Evolutionary conservation across 2,888 invertebrate species (phyloP).

Genomic region (Parthenolecanium corni): DNA sequence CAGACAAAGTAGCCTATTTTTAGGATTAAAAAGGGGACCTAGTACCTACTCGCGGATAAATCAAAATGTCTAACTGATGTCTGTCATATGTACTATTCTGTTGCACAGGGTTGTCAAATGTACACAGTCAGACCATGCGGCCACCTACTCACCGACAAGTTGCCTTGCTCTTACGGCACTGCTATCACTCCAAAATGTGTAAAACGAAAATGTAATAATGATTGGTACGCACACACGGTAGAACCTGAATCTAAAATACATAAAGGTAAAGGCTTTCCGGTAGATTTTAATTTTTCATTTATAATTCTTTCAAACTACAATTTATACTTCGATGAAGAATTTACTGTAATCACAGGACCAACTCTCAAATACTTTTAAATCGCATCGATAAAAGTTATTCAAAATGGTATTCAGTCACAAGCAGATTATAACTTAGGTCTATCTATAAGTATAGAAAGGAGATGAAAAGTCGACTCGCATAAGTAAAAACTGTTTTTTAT

Average conservation of each 20-base stretch:
- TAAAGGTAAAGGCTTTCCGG: background rate
- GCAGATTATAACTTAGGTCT: too few relatives aligned
- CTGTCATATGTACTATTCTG: background rate
- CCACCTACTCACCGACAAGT: background rate
- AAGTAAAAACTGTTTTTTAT: too few relatives aligned
- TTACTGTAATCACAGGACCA: too few relatives aligned
- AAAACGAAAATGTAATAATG: conserved; percentile 1
- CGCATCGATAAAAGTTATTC: too few relatives aligned
- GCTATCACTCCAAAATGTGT: conserved; percentile 8
- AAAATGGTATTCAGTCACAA: too few relatives aligned
- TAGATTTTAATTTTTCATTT: background rate
- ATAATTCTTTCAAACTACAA: background rate
- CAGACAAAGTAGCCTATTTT: conserved; percentile 23
- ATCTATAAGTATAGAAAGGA: too few relatives aligned
- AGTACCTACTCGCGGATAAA: too few relatives aligned
- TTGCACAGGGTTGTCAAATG: conserved; percentile 30
- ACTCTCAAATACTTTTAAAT: too few relatives aligned
- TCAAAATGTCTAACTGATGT: too few relatives aligned
- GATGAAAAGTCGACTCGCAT: too few relatives aligned
- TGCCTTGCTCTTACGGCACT: background rate
- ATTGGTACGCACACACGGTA: background rate
- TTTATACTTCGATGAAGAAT: too few relatives aligned
- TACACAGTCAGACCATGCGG: conserved; percentile 25
- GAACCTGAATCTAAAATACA: background rate
- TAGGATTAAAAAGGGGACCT: too few relatives aligned